These are phyloP conservation scores for Sus scrofa DNA, from an alignment of 2,113 vertebrate genomes.

Conservation along the genomic window T2T-Sscrofa CM000814.6:108741001-108741500, in stretches of 20 bases:
- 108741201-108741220: background rate
- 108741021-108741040: background rate
- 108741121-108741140: background rate
- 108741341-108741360: background rate
- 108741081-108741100: background rate
- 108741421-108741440: background rate
- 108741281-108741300: slow-evolving; percentile 25
- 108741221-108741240: background rate
- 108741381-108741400: background rate
- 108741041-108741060: background rate
- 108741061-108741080: background rate
- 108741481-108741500: background rate
- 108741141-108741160: background rate
- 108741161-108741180: background rate
- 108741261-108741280: slow-evolving; percentile 26
- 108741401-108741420: background rate
- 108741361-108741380: background rate
- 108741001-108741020: slow-evolving; percentile 16
- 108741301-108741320: background rate
- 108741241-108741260: slow-evolving; percentile 39
- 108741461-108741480: background rate
- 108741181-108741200: background rate
- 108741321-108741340: background rate
- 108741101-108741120: background rate
- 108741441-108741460: background rate